phyloP scores from a whole-genome alignment of 2,888 invertebrate genomes.

The Ditula angustiorana region DNA sequence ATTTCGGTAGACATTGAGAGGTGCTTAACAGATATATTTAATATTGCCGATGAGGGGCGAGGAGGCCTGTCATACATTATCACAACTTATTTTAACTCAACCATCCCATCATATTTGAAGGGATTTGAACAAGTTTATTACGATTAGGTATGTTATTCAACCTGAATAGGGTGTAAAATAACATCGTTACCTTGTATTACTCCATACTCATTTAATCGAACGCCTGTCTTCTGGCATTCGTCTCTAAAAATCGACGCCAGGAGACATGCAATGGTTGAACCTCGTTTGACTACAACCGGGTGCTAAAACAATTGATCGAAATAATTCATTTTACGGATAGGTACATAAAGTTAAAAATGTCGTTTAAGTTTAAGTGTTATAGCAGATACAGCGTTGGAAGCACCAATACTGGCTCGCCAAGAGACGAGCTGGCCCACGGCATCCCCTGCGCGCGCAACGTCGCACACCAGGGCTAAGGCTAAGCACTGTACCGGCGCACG shows the following conservation, averaged over 20 bases:
- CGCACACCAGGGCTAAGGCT: conserved; percentile 68
- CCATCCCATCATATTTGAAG: too few species aligned
- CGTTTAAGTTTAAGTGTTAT: not conserved
- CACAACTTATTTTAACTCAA: too few species aligned
- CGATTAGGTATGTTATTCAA: not conserved
- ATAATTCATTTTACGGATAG: not conserved
- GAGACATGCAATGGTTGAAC: conserved; percentile 66
- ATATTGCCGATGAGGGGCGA: too few species aligned
- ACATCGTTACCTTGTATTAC: conserved; percentile 67
- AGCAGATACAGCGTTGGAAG: conserved; percentile 57
- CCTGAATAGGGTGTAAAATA: too few species aligned
- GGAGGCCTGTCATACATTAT: too few species aligned
- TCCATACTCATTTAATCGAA: conserved; percentile 57
- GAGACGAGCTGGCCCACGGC: conserved; percentile 69
- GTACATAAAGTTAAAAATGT: not conserved
- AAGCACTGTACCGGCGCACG: conserved; percentile 64
- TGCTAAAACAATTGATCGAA: conserved; percentile 48
- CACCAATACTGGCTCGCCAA: conserved; percentile 66
- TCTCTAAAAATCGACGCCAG: conserved; percentile 70
- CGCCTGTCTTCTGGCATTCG: conserved; percentile 58
- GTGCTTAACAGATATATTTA: too few species aligned
- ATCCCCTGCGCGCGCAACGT: conserved; percentile 61
- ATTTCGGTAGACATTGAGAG: too few species aligned
- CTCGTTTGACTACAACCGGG: conserved; percentile 63
- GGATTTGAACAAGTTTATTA: too few species aligned